A percentile compares a stretch with the other conserved stretches of the same genome.
Evolutionary conservation across 2,113 vertebrate species (phyloP).

Genomic region (Microtus pennsylvanicus): DNA sequence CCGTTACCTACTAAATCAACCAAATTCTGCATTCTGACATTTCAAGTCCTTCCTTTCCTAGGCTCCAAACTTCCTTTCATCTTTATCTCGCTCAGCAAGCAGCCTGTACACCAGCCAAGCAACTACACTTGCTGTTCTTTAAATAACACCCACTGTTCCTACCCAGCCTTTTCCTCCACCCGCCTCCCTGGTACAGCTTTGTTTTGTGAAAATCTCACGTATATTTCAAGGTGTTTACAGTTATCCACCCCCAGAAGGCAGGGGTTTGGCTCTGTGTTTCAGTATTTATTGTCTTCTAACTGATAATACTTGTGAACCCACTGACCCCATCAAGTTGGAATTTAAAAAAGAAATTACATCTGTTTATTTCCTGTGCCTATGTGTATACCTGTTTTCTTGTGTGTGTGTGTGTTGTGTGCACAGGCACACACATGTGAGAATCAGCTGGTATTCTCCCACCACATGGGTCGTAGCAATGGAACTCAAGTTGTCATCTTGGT

Average conservation of each 20-base stretch:
- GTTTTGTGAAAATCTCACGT: neutral
- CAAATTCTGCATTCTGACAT: slow-evolving; percentile 44
- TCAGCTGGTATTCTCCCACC: neutral
- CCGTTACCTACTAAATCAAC: slow-evolving; percentile 48
- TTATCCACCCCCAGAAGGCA: neutral
- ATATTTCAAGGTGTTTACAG: neutral
- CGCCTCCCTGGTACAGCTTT: accelerated
- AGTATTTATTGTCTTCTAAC: neutral
- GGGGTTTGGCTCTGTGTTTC: neutral
- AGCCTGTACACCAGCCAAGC: neutral
- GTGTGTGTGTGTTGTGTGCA: neutral
- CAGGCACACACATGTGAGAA: neutral
- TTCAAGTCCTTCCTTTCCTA: slow-evolving; percentile 36
- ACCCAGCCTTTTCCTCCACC: accelerated
- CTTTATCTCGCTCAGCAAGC: slow-evolving; percentile 2
- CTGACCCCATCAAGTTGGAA: neutral
- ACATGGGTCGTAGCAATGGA: neutral
- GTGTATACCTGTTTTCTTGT: neutral
- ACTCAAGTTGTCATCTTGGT: neutral
- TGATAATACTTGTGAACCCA: neutral
- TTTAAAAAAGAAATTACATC: neutral
- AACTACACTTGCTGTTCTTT: neutral
- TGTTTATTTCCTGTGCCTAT: neutral
- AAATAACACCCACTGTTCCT: neutral
- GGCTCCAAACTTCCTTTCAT: neutral